Evolutionary conservation across 2,797 vertebrate species (phyloP).

Genomic region (Kryptolebias ocellatus): DNA sequence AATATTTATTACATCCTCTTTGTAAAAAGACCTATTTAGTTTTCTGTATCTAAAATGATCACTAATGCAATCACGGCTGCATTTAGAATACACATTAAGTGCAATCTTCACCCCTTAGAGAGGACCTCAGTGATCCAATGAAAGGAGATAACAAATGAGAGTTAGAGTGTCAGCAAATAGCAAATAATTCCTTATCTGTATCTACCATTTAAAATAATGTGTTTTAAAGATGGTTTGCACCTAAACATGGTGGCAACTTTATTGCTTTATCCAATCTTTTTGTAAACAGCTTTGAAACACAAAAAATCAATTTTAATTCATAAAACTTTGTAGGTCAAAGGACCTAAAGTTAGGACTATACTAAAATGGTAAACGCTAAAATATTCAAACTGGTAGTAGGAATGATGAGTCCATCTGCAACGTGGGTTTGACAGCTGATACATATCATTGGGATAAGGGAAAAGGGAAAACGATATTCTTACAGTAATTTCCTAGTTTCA

Average conservation of each 20-base stretch:
- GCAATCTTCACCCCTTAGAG: conserved; percentile 72
- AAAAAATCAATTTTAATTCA: conserved; percentile 43
- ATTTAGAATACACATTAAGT: conserved; percentile 77
- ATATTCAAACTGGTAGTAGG: background rate
- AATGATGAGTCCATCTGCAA: too few species aligned
- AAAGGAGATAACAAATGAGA: conserved; percentile 62
- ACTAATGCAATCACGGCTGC: conserved; percentile 81
- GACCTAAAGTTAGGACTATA: conserved; percentile 44
- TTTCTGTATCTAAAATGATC: conserved; percentile 79
- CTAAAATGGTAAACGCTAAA: too few species aligned
- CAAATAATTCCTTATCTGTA: conserved; percentile 34
- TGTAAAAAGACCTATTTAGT: conserved; percentile 80
- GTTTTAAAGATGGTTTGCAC: conserved; percentile 3
- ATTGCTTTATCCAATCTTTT: background rate
- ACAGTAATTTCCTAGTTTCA: too few species aligned
- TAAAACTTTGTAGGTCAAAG: conserved; percentile 22
- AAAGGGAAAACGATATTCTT: too few species aligned
- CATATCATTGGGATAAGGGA: too few species aligned
- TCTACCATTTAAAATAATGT: conserved; percentile 28
- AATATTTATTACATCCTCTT: conserved; percentile 87
- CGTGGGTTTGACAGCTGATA: too few species aligned
- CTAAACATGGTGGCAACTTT: conserved; percentile 15
- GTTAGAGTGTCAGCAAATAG: conserved; percentile 57
- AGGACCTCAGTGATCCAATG: conserved; percentile 52
- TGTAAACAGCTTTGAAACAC: conserved; percentile 31